Evolutionary conservation across 2,113 vertebrate genomes (phyloP), one percentile per base, ranked within the genome.

Genomic region (Sterna hirundo): DNA sequence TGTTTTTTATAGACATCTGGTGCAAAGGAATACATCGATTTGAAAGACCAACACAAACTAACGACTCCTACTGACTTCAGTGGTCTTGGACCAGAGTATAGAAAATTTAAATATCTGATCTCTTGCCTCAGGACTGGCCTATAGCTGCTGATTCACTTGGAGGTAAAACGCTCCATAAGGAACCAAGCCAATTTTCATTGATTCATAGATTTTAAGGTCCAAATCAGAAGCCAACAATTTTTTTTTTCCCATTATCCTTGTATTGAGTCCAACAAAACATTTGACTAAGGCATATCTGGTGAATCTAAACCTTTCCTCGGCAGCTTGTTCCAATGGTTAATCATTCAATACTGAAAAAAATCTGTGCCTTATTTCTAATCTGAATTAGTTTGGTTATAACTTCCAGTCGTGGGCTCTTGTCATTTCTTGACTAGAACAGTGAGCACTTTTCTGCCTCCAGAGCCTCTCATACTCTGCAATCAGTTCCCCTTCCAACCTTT

Each of bases 381-480:
- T 55, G 55, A 95, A 68, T 90, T 74, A 66, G n/a, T 91, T 47
- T 44, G 74, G 78, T 83, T 91, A 68, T 71, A 85, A 81, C 75
- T 95, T 90, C 61, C 79, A 94, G 47, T 60, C 75, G 60, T 29
- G 58, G 80, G 51, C 40, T 78, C 44, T 83, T 93, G 87, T 83
- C 62, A 77, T 88, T 83, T 93, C 84, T 95, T 87, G 42, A 93
- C 85, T 62, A 66, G 89, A 94, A 85, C 94, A 95, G 95, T 36
- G 51, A 96, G 82, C 62, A 85, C 47, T 87, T 92, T 84, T 77
- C 61, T 91, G 75, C 46, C 66, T 86, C 40, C 61, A 71, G 57
- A 93, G 38, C 42, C 69, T 69, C 71, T 88, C 0, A 0, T 78
- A 70, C 71, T 94, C 60, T 83, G 51, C 85, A 94, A 91, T 90